Evolutionary conservation across 2,888 invertebrate genomes (phyloP).

Genomic region (Melinopterus prodromus): DNA sequence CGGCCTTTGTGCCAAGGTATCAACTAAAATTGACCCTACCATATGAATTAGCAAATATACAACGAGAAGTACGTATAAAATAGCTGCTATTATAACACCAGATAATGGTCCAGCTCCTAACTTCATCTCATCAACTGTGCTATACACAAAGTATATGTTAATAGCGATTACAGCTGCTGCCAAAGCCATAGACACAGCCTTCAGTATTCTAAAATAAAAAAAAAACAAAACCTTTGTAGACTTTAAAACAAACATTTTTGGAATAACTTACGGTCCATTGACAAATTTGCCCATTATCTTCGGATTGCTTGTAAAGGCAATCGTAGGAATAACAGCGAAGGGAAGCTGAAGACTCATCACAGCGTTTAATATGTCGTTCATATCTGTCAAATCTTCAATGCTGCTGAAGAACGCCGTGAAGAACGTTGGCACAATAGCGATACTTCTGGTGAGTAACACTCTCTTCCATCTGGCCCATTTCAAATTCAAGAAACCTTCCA

Average conservation of each 20-base stretch:
- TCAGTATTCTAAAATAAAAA: conserved; percentile 65
- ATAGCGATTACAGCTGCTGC: conserved; percentile 76
- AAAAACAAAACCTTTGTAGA: neutral
- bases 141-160: conserved; percentile 80
- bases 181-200: conserved; percentile 69
- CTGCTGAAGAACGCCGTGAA: conserved; percentile 72
- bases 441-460: conserved; percentile 79
- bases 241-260: neutral
- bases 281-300: conserved; percentile 85
- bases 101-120: conserved; percentile 57
- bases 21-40: conserved; percentile 62
- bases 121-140: conserved; percentile 63
- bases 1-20: conserved; percentile 33
- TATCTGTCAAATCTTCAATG: conserved; percentile 72
- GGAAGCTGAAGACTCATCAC: conserved; percentile 89
- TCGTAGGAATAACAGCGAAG: conserved; percentile 84
- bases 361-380: conserved; percentile 88
- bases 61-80: conserved; percentile 73
- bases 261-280: conserved; percentile 73
- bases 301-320: conserved; percentile 82
- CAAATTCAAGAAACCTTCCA: conserved; percentile 89
- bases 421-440: conserved; percentile 81
- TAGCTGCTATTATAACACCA: conserved; percentile 63
- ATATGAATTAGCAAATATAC: conserved; percentile 74
- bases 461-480: conserved; percentile 88